Base-by-base conservation (phyloP, 2,888 invertebrate species). In the Brachyptera putata region DNA sequence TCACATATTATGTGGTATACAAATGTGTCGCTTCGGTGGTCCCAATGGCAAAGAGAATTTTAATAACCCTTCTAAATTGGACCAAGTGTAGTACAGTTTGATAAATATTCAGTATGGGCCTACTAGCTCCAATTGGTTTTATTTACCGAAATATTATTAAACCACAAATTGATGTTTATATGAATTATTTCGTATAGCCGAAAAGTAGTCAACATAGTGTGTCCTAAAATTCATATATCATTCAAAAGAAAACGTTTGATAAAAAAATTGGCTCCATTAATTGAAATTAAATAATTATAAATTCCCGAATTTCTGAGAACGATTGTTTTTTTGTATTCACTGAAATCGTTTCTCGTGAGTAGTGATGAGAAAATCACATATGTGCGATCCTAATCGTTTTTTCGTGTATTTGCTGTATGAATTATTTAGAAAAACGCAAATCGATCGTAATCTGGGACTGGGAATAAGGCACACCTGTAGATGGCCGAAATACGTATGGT, bases 351-450 rank as follows among this genome's bases (percentile, higher is more conserved):
- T 30, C 30, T 30, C n/a, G 11, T 5, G 34, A 11, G 11, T 14
- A 14, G n/a, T 46, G 46, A 21, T 46, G 46, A 22, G 46, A 46
- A n/a, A 46, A 46, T 22, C 46, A 46, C 46, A 46, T 21, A 24
- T 46, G 46, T n/a, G n/a, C n/a, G n/a, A n/a, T 21, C 24, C 46
- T 46, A 46, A 46, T 46, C 18, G 46, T 4, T 13, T 46, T 46
- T 46, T 24, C 46, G 46, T 46, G 46, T 46, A 46, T 24, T 22
- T 46, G 18, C 46, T 21, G 3, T 3, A 21, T 46, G 22, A 46
- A 46, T 46, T 21, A 46, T 46, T n/a, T 46, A 24, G 46, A n/a
- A 46, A 46, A 22, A 24, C n/a, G 21, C 46, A 21, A 18, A n/a
- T 46, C 46, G 22, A 21, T 46, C 24, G 22, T 46, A 21, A 46